Evolutionary conservation across 2,797 vertebrate species (phyloP).

Genomic region (Echeneis naucrates): DNA sequence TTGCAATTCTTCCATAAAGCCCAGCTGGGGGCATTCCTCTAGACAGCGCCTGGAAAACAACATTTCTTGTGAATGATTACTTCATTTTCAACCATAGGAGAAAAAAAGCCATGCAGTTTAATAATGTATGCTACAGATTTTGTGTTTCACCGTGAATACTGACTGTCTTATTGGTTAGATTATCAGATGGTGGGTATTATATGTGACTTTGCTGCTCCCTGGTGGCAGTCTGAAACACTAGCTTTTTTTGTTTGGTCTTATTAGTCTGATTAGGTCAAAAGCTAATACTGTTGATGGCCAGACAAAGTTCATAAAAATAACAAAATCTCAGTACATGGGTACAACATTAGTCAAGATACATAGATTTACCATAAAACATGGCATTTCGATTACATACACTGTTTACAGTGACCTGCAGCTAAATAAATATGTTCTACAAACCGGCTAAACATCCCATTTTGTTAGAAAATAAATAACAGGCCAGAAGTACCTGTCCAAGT

Average conservation of each 20-base stretch:
- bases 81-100: background rate
- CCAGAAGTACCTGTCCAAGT: slow-evolving; percentile 88
- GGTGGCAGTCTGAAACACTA: slow-evolving; percentile 61
- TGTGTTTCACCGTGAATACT: background rate
- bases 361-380: no score
- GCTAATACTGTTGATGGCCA: slow-evolving; percentile 4
- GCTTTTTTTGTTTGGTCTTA: background rate
- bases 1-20: slow-evolving; percentile 87
- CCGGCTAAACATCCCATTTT: background rate
- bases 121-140: slow-evolving; percentile 11
- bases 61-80: background rate
- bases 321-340: background rate
- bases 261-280: background rate
- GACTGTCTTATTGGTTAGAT: background rate
- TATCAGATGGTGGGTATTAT: background rate
- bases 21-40: slow-evolving; percentile 89
- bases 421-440: slow-evolving; percentile 1
- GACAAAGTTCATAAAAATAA: slow-evolving; percentile 15
- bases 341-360: background rate
- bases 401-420: background rate
- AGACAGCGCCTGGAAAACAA: slow-evolving; percentile 84
- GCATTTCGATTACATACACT: slow-evolving; percentile 1
- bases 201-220: slow-evolving; percentile 79
- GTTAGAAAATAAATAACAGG: background rate
- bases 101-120: background rate